Conservation (phyloP, 2,797 vertebrate genomes). For the Mastacembelus armatus region DNA sequence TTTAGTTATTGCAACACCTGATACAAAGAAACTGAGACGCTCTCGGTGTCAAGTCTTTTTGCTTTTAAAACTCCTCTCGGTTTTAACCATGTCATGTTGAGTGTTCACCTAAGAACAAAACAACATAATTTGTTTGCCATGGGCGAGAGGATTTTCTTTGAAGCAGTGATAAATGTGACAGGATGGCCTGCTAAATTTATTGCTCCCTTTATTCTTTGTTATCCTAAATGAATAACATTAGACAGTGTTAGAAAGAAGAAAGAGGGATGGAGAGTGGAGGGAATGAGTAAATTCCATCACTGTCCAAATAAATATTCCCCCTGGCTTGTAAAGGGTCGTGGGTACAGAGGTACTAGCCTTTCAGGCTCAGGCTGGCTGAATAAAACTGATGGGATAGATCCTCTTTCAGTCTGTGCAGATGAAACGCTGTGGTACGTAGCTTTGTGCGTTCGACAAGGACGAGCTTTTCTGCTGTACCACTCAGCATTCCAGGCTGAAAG, state of each 20-base stretch:
- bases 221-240: slow-evolving; percentile 48
- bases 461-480: slow-evolving; percentile 35
- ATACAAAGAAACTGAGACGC: not conserved
- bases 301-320: slow-evolving; percentile 52
- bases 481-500: slow-evolving; percentile 55
- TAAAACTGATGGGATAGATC: slow-evolving; percentile 12
- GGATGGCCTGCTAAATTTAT: slow-evolving; percentile 16
- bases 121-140: slow-evolving; percentile 13
- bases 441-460: slow-evolving; percentile 40
- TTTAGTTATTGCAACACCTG: slow-evolving; percentile 10
- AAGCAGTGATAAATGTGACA: slow-evolving; percentile 24
- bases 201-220: slow-evolving; percentile 15
- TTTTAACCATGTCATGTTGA: slow-evolving; percentile 4
- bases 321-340: not conserved
- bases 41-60: not conserved
- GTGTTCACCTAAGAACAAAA: slow-evolving; percentile 7
- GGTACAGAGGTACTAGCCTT: slow-evolving; percentile 39
- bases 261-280: not conserved
- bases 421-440: too few species aligned
- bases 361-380: slow-evolving; percentile 19
- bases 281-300: slow-evolving; percentile 45
- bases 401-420: too few species aligned
- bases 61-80: not conserved
- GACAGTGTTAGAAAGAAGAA: not conserved
- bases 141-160: slow-evolving; percentile 11